Evolutionary conservation across 2,888 invertebrate species (phyloP).

Genomic region (Microplitis deprimator): DNA sequence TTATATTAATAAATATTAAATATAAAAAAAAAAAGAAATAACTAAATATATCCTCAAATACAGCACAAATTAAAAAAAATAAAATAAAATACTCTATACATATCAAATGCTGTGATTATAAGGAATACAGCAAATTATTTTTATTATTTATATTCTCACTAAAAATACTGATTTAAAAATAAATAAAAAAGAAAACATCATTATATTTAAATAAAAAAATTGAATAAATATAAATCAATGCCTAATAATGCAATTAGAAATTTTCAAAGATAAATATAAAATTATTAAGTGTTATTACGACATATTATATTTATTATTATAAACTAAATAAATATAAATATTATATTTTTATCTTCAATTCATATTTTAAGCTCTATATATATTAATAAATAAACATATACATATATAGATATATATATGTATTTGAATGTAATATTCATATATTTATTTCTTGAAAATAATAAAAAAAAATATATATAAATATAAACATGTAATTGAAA

Average conservation of each 20-base stretch:
- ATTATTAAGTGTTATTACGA: background rate
- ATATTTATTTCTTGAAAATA: too few relatives aligned
- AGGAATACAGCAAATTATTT: background rate
- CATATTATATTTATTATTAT: background rate
- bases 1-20: background rate
- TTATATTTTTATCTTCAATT: conserved; percentile 68
- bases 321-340: conserved; percentile 41
- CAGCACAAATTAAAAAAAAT: conserved; percentile 22
- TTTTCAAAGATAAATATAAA: background rate
- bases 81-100: conserved; percentile 16
- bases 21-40: background rate
- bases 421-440: too few relatives aligned
- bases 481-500: conserved; percentile 34
- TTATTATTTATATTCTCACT: background rate
- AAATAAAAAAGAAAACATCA: background rate
- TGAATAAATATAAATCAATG: background rate
- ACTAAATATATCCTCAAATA: conserved; percentile 16
- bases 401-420: too few relatives aligned
- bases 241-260: background rate
- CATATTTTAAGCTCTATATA: conserved; percentile 49
- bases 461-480: too few relatives aligned
- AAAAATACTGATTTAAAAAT: background rate
- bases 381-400: conserved; percentile 17
- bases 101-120: conserved; percentile 27
- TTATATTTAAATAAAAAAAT: background rate